Conservation (phyloP, 2,888 invertebrate genomes). For the Brachypalpus laphriformis region DNA sequence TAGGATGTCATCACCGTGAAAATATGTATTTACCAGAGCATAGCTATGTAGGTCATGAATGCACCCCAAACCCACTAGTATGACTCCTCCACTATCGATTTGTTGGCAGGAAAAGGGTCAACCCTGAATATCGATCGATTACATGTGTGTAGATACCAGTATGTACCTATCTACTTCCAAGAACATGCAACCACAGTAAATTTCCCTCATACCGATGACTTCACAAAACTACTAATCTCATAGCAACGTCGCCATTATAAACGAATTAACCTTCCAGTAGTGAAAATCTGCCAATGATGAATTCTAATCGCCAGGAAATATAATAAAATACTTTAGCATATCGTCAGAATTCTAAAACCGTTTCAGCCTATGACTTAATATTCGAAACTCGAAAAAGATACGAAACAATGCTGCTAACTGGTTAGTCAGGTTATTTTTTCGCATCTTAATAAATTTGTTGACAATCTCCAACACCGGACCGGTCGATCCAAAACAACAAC, state of each 20-base stretch:
- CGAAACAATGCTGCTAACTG: not conserved
- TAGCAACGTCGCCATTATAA: not conserved
- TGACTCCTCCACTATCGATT: too few relatives aligned
- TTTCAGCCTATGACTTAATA: not conserved
- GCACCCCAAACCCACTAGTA: too few relatives aligned
- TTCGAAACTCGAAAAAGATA: not conserved
- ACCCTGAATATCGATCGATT: not conserved
- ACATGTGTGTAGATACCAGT: not conserved
- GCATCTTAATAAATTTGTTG: not conserved
- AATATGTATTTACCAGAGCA: too few relatives aligned
- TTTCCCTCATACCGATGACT: not conserved
- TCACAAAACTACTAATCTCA: not conserved
- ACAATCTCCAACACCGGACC: not conserved
- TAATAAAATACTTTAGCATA: not conserved
- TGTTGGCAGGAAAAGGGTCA: too few relatives aligned
- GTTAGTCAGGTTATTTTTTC: conserved; percentile 17
- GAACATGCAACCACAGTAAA: too few relatives aligned
- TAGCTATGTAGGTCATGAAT: too few relatives aligned
- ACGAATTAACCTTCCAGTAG: not conserved
- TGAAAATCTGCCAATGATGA: too few relatives aligned
- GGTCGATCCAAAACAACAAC: conserved; percentile 11
- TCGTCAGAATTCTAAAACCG: not conserved
- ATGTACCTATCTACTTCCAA: too few relatives aligned
- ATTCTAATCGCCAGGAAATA: not conserved
- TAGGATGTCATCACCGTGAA: too few relatives aligned